Evolutionary conservation across 2,888 invertebrate species (phyloP).

Genomic region (Eudasyphora cyanicolor): DNA sequence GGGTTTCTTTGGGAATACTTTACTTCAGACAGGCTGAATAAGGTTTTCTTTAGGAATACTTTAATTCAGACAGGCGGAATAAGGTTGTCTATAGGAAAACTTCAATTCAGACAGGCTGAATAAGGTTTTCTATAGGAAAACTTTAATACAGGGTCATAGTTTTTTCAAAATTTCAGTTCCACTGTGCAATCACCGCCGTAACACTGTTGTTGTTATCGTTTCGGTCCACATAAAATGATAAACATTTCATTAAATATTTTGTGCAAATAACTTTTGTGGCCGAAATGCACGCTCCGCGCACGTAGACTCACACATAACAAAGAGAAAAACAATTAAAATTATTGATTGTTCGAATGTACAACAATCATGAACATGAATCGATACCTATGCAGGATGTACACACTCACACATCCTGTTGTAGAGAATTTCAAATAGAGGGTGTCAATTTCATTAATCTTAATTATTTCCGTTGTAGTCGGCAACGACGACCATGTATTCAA

Average conservation of each 20-base stretch:
- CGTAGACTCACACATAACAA: not conserved
- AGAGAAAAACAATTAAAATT: constrained; percentile 55
- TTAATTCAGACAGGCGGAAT: too few relatives aligned
- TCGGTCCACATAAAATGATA: not conserved
- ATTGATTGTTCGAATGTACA: constrained; percentile 42
- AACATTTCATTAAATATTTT: constrained; percentile 34
- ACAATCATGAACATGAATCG: not conserved
- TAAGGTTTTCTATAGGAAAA: too few relatives aligned
- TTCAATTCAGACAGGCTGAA: too few relatives aligned
- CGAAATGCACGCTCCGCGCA: not conserved
- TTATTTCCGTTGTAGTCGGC: constrained; percentile 35
- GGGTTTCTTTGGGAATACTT: too few relatives aligned
- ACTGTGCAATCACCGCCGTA: not conserved
- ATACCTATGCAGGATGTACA: not conserved
- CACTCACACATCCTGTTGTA: not conserved
- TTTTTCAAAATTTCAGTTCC: constrained; percentile 27
- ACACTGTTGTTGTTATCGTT: not conserved
- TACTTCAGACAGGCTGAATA: too few relatives aligned
- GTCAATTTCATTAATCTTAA: constrained; percentile 55
- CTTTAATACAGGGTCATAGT: too few relatives aligned
- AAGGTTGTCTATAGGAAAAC: too few relatives aligned
- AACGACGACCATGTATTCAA: constrained; percentile 46
- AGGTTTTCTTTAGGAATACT: too few relatives aligned
- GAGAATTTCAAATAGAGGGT: constrained; percentile 4
- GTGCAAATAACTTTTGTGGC: constrained; percentile 5